Base-by-base conservation (phyloP, 2,797 vertebrate species). In the Aldrovandia affinis region DNA sequence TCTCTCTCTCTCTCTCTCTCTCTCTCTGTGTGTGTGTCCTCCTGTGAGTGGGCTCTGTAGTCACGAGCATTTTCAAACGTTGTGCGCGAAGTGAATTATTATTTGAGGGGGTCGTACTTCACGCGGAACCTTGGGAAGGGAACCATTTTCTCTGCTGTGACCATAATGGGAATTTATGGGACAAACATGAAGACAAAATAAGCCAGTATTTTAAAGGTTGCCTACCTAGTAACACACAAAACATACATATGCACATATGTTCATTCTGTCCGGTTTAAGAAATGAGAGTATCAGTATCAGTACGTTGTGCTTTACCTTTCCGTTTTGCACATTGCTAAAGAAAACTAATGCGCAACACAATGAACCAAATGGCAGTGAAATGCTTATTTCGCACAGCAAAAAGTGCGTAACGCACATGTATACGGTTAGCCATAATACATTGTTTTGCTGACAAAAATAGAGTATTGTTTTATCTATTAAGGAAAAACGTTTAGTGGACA, bases 1-100 rank as follows among this genome's bases (percentile, higher is more conserved):
- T 84, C 57, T 78, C 73, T 25, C 77, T 80, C 68, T 84, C 81
- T 81, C 83, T 77, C 30, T 70, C 70, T 86, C 10, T 86, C 81
- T 83, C 39, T 77, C 36, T 10, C 14, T 33, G n/a, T 14, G 30
- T 3, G 15, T 5, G 55, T 57, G 18, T 57, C 22, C 54, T 57
- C n/a, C n/a, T n/a, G n/a, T n/a, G n/a, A n/a, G n/a, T n/a, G n/a
- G n/a, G n/a, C n/a, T n/a, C n/a, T n/a, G n/a, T n/a, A n/a, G n/a
- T n/a, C n/a, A n/a, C n/a, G 15, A 39, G 14, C 33, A 33, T 68
- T 68, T 36, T 70, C 5, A 70, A 70, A 36, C 33, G 18, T 70
- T 70, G 5, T 36, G 65, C 14, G 30, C 14, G 65, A 70, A 70
- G 65, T 25, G 65, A 36, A 3, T 70, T 28, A 33, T 70, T 70